A percentile compares a stretch with the other conserved stretches of the same genome.
phyloP scores from a whole-genome alignment of 1,140 invertebrate species.

The Drosophila trapezifrons region DNA sequence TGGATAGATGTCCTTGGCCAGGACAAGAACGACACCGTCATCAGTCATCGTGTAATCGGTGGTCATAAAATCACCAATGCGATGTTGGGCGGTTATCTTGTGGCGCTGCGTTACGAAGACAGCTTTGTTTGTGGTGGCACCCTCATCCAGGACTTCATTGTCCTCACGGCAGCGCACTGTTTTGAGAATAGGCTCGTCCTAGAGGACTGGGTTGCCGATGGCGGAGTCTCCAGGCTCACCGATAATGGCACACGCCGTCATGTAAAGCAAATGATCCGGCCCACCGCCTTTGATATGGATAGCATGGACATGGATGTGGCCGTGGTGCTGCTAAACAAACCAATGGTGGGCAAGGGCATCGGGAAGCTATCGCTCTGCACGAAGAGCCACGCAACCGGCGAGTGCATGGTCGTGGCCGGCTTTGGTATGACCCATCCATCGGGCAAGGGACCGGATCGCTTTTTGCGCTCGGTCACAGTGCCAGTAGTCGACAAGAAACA shows the following conservation, averaged over 20 bases:
- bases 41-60: constrained; percentile 51
- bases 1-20: neutral
- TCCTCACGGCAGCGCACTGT: constrained; percentile 65
- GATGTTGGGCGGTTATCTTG: constrained; percentile 52
- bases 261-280: constrained; percentile 12
- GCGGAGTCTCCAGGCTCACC: constrained; percentile 37
- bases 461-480: no score
- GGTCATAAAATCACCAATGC: constrained; percentile 49
- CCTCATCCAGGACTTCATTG: constrained; percentile 31
- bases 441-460: neutral
- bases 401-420: constrained; percentile 38
- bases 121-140: constrained; percentile 61
- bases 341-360: constrained; percentile 32
- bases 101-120: constrained; percentile 21
- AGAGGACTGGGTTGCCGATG: constrained; percentile 9
- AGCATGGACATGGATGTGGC: constrained; percentile 69
- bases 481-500: no score
- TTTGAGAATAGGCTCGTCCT: constrained; percentile 3
- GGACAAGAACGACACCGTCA: neutral
- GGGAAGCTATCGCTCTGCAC: constrained; percentile 18
- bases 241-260: constrained; percentile 5
- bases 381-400: neutral
- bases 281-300: constrained; percentile 6
- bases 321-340: constrained; percentile 14
- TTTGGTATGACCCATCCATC: constrained; percentile 53